A percentile compares a stretch with the other conserved stretches of the same genome.
These are phyloP conservation scores for Orchestia grillus DNA, from an alignment of 1,140 invertebrate species.

Conservation along the genomic window DNA sequence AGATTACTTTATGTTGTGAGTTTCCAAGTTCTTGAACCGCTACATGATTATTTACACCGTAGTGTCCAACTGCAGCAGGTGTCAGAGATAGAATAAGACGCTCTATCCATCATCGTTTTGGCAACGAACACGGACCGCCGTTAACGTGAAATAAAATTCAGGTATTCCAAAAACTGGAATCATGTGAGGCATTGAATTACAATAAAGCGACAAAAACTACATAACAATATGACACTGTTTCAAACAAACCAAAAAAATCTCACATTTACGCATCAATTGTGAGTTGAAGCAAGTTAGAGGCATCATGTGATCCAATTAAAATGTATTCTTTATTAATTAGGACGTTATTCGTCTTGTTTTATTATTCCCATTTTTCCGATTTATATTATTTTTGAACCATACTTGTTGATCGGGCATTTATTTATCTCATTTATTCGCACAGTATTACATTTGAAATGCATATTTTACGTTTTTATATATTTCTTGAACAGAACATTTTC, in stretches of 20 bases:
- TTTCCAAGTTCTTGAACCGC: too few species aligned
- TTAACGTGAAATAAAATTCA: neutral
- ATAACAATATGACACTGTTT: too few species aligned
- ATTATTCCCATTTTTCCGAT: neutral
- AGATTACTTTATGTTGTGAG: too few species aligned
- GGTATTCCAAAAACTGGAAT: neutral
- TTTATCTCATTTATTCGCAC: neutral
- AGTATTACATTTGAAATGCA: neutral
- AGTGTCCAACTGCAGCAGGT: too few species aligned
- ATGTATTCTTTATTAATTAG: neutral
- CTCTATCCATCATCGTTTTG: neutral
- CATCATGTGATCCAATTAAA: neutral
- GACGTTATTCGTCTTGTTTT: too few species aligned
- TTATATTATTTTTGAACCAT: neutral
- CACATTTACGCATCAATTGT: too few species aligned
- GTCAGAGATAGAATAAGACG: neutral
- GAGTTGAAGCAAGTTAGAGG: too few species aligned
- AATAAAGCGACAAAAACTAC: neutral
- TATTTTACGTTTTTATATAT: neutral
- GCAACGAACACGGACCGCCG: neutral
- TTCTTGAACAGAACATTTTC: neutral
- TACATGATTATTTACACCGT: too few species aligned
- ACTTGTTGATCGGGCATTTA: neutral
- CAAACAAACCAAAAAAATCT: too few species aligned
- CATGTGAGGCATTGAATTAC: neutral